Conservation (phyloP, 2,797 vertebrate genomes). For the Neosalanx taihuensis region DNA sequence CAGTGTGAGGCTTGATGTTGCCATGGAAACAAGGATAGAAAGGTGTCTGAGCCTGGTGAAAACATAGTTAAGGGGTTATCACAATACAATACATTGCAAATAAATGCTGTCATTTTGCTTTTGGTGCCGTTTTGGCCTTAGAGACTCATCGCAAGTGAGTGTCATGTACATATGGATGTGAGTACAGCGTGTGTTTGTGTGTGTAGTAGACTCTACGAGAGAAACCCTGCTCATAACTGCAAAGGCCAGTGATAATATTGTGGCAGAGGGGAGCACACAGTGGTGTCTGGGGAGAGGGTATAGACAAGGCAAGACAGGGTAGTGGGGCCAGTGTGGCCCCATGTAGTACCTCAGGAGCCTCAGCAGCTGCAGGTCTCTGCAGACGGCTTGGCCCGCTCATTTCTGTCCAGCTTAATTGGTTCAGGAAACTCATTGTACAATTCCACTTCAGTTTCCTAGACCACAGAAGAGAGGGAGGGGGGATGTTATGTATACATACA, state of each 20-base stretch:
- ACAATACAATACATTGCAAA: constrained; percentile 45
- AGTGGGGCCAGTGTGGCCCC: constrained; percentile 44
- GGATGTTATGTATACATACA: too few relatives aligned
- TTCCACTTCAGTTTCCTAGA: constrained; percentile 97
- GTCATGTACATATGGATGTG: constrained; percentile 56
- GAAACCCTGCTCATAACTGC: constrained; percentile 65
- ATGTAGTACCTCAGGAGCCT: constrained; percentile 3
- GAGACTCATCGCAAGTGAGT: constrained; percentile 53
- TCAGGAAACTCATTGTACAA: constrained; percentile 99
- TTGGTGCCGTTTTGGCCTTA: constrained; percentile 63
- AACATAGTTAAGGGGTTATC: constrained; percentile 45
- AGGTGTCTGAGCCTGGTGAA: constrained; percentile 52
- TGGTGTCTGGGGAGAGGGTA: constrained; percentile 46
- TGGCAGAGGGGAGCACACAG: constrained; percentile 52
- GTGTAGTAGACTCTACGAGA: constrained; percentile 56
- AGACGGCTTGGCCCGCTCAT: constrained; percentile 88
- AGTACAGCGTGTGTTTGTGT: constrained; percentile 54
- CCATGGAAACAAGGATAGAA: constrained; percentile 36
- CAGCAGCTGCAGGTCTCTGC: constrained; percentile 92
- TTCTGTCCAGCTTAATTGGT: constrained; percentile 97
- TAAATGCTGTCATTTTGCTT: constrained; percentile 56
- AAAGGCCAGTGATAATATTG: constrained; percentile 61
- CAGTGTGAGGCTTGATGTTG: constrained; percentile 46
- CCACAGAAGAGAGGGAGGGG: too few relatives aligned
- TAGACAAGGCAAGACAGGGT: constrained; percentile 76